Evolutionary conservation across 2,888 invertebrate species (phyloP), one percentile per base, ranked within the genome.

Genomic region (Lasioglossum pauxillum): DNA sequence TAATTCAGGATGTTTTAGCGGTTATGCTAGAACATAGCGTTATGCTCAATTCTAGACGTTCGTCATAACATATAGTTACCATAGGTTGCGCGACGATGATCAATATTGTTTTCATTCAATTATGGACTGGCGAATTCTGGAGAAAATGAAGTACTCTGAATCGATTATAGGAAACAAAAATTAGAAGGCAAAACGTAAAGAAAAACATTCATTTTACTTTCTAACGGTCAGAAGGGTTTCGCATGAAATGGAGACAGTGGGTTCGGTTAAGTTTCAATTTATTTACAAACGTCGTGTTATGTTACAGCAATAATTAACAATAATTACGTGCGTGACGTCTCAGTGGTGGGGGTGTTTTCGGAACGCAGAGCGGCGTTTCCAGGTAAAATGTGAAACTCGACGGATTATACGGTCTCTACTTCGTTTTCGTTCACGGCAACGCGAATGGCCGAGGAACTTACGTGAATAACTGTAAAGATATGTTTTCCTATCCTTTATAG

Each of bases 241-340:
- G 27, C 4, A 31, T 5, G 73, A 23, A 49, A 27, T 12, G 35
- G 23, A 73, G 41, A 41, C 14, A 16, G 19, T 12, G n/a, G 16
- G 7, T 14, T 84, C 79, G 88, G 80, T 89, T 89, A 87, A 87
- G 85, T 86, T 78, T 83, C 84, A 80, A 88, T 90, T 92, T 94
- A 94, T 94, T 94, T 94, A 94, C 94, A 94, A 93, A 92, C 90
- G 91, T 92, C 90, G 90, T 91, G 91, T 90, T 91, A 93, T 93
- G 76, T 92, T 93, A 93, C 92, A 93, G 91, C 88, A 91, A 86
- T 90, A 89, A 90, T 92, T 92, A 93, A 93, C 92, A 93, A 93
- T 90, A 78, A 86, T 91, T 84, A 85, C 85, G 83, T 78, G 80
- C 84, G 87, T 84, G 82, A 85, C 85, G 82, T 75, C 44, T 85